Evolutionary conservation across 2,888 invertebrate species (phyloP), one percentile per base, ranked within the genome.

Genomic region (Ctenicera cuprea): DNA sequence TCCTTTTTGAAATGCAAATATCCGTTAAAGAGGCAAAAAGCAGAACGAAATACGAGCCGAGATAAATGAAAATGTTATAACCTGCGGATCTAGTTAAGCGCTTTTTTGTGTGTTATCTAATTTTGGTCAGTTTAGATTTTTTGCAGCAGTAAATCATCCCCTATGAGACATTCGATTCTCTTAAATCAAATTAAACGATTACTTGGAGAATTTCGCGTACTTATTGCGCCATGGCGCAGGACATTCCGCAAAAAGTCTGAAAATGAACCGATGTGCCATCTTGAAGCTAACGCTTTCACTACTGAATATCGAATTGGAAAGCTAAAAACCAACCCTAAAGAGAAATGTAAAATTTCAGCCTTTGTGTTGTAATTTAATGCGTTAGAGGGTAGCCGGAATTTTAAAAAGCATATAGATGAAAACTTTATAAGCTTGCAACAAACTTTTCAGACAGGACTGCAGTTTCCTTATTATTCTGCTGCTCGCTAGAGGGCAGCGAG

Each of bases 141-240:
- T 65, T 50, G 38, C 33, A 3, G 16, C 26, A 38, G 52, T 54
- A 54, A 38, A 52, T 65, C 65, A 65, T 38, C 18, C 65, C n/a
- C 52, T 33, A 37, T 38, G 16, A 20, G 52, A 41, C 65, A 22
- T 52, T 54, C 37, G 38, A 33, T 54, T 65, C 38, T 37, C 65
- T 50, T 65, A 65, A 65, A 65, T 65, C 65, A 65, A 65, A 65
- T 65, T 50, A 65, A 50, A 38, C 33, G 63, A 43, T 63, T 48
- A 16, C 48, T n/a, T 33, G 48, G 65, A 33, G 52, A 52, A 52
- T 54, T 50, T 65, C 52, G 30, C 3, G 3, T 12, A 18, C 61
- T 18, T 22, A 1, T 61, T n/a, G 22, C n/a, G 14, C 30, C 11
- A 14, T 18, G 18, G 33, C 33, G 33, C 3, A 18, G 33, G n/a